These are phyloP conservation scores for Rhodophaea formosa DNA, from an alignment of 2,888 invertebrate genomes.

Conservation along the genomic window DNA sequence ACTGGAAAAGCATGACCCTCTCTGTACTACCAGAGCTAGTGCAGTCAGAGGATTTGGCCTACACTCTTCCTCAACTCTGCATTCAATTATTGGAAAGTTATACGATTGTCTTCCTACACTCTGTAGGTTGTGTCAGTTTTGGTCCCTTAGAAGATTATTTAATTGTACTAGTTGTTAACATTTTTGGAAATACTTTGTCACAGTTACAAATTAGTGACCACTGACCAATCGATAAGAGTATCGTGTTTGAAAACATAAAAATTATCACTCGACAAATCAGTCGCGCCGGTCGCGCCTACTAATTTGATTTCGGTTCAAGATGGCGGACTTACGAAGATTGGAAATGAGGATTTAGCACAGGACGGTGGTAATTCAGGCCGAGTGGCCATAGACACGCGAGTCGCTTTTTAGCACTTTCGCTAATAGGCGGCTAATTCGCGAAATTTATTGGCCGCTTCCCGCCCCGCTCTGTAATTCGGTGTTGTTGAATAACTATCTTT, in stretches of 20 bases:
- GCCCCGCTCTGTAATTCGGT: neutral
- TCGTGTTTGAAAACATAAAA: neutral
- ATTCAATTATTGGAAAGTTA: too few relatives aligned
- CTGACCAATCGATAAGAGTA: neutral
- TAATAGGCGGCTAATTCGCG: slow-evolving; percentile 17
- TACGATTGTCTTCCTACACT: too few relatives aligned
- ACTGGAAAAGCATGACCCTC: too few relatives aligned
- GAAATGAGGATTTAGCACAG: slow-evolving; percentile 42
- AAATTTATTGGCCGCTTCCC: slow-evolving; percentile 9
- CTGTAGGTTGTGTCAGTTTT: too few relatives aligned
- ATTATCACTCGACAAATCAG: neutral
- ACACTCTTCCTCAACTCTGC: too few relatives aligned
- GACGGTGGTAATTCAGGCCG: slow-evolving; percentile 39
- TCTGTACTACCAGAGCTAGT: too few relatives aligned
- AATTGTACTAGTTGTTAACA: too few relatives aligned
- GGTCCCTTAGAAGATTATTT: too few relatives aligned
- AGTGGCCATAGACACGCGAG: slow-evolving; percentile 46
- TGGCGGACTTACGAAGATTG: slow-evolving; percentile 4
- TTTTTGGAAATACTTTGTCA: too few relatives aligned
- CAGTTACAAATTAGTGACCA: neutral
- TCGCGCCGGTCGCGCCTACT: neutral
- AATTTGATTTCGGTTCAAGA: neutral
- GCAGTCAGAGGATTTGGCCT: too few relatives aligned
- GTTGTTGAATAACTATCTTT: too few relatives aligned
- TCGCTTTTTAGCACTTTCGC: slow-evolving; percentile 34